A percentile compares a stretch with the other conserved stretches of the same genome.
Evolutionary conservation across 2,888 invertebrate genomes (phyloP).

Genomic region (Bombylius major): DNA sequence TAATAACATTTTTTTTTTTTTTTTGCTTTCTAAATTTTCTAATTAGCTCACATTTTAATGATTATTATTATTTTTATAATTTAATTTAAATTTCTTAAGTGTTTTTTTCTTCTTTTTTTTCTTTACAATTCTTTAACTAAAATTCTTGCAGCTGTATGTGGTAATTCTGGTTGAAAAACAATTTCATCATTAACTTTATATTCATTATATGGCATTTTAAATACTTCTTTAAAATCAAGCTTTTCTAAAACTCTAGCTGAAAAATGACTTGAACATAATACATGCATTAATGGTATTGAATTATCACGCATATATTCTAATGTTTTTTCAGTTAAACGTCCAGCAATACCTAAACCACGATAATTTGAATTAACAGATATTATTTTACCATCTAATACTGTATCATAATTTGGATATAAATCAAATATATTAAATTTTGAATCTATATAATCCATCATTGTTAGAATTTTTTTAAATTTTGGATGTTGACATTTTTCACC

Average conservation of each 20-base stretch:
- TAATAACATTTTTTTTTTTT: too few relatives aligned
- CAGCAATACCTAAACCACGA: slow-evolving; percentile 35
- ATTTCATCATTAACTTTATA: slow-evolving; percentile 49
- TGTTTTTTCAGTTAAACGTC: slow-evolving; percentile 27
- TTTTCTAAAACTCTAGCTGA: slow-evolving; percentile 60
- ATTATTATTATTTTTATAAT: too few relatives aligned
- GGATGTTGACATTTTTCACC: slow-evolving; percentile 35
- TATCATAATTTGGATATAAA: slow-evolving; percentile 33
- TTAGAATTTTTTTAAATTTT: slow-evolving; percentile 42
- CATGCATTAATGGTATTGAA: slow-evolving; percentile 44
- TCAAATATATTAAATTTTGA: slow-evolving; percentile 36
- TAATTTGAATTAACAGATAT: slow-evolving; percentile 33
- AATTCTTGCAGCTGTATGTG: slow-evolving; percentile 47
- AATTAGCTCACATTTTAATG: too few relatives aligned
- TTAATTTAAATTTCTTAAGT: too few relatives aligned
- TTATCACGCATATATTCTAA: slow-evolving; percentile 32
- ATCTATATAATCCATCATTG: slow-evolving; percentile 39
- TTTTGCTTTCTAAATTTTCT: too few relatives aligned
- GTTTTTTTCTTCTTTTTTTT: too few relatives aligned
- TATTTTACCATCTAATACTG: slow-evolving; percentile 34
- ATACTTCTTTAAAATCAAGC: slow-evolving; percentile 56
- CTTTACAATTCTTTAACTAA: slow-evolving; percentile 40
- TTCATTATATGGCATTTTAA: slow-evolving; percentile 50
- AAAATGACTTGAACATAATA: slow-evolving; percentile 63
- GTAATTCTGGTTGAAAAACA: slow-evolving; percentile 51